Conservation (phyloP, 2,888 invertebrate species). For the Cantharis nigra region DNA sequence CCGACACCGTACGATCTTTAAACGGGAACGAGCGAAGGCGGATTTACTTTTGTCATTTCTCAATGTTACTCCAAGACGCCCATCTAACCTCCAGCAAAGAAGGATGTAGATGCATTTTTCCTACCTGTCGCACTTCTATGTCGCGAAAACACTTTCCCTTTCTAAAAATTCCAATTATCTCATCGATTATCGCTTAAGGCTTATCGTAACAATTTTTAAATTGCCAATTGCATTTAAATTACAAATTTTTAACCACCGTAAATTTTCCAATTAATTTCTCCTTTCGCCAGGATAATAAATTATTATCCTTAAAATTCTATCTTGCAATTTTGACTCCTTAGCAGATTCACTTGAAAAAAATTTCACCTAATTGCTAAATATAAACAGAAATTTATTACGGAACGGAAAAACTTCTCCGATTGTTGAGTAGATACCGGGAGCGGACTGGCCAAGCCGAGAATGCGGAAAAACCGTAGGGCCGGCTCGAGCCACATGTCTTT, state of each 20-base stretch:
- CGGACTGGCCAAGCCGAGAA: not conserved
- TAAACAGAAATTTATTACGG: too few species aligned
- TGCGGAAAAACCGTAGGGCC: not conserved
- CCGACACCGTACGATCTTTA: conserved; percentile 25
- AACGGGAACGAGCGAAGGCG: conserved; percentile 23
- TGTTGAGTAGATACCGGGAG: not conserved
- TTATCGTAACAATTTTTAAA: not conserved
- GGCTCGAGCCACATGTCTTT: too few species aligned
- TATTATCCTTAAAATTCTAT: too few species aligned
- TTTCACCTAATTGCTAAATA: too few species aligned
- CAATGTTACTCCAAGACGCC: not conserved
- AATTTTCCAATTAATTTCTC: not conserved
- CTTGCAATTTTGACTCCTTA: too few species aligned
- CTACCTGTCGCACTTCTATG: not conserved
- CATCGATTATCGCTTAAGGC: not conserved
- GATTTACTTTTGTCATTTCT: conserved; percentile 10
- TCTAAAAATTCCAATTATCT: not conserved
- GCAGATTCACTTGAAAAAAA: too few species aligned
- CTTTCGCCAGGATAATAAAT: not conserved
- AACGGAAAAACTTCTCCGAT: not conserved
- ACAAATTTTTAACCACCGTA: not conserved
- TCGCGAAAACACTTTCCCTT: not conserved
- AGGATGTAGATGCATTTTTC: not conserved
- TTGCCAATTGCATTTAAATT: not conserved
- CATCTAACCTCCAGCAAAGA: not conserved